Conservation (phyloP, 2,888 invertebrate species). For the Hypsopygia costalis region DNA sequence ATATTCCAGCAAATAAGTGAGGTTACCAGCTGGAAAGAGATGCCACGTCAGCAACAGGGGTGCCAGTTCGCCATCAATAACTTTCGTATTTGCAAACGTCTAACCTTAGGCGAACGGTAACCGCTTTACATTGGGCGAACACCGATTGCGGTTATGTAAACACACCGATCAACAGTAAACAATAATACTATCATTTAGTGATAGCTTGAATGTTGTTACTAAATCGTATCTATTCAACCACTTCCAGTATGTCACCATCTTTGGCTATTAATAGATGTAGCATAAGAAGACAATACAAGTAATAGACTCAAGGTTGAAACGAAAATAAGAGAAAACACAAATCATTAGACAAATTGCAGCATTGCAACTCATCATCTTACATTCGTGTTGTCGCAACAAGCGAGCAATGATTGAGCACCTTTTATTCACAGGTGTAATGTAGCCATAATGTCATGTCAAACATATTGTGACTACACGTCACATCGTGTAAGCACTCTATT, state of each 20-base stretch:
- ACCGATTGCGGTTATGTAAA: no score
- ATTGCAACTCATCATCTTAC: conserved; percentile 22
- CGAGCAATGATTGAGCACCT: conserved; percentile 34
- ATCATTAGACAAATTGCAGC: conserved; percentile 45
- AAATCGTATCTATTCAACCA: not conserved
- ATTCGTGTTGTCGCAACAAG: conserved; percentile 34
- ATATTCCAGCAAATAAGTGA: no score
- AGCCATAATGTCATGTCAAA: conserved; percentile 45
- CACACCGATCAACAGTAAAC: no score
- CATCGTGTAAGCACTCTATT: conserved; percentile 22
- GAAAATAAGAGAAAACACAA: conserved; percentile 45
- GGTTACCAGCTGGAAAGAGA: no score
- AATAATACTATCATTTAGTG: no score
- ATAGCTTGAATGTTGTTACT: no score
- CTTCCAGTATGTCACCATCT: conserved; percentile 7
- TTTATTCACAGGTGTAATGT: conserved; percentile 48
- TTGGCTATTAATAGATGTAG: conserved; percentile 19
- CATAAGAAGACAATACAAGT: conserved; percentile 50
- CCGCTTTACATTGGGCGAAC: no score
- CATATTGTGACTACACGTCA: conserved; percentile 16
- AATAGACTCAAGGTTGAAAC: conserved; percentile 62
- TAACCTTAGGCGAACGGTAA: no score
- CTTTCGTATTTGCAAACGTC: no score
- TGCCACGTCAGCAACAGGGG: no score
- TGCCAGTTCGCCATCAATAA: no score